Base-by-base conservation (phyloP, 2,113 vertebrate species). In the Psammodynastes pulverulentus region DNA sequence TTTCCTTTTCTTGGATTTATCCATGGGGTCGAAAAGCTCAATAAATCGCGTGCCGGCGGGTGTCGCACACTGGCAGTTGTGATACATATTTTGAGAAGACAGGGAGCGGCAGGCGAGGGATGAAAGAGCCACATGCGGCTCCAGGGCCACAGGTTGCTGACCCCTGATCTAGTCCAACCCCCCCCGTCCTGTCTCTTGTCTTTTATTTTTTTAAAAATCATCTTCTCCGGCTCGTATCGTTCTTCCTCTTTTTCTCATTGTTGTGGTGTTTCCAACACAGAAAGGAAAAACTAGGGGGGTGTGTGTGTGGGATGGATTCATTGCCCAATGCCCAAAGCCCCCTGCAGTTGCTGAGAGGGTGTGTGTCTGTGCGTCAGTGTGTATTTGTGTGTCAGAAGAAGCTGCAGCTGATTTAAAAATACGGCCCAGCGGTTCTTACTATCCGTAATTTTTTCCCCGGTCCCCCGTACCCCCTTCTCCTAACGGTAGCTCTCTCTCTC, bases 301-400 rank as follows among this genome's bases (percentile, higher is more conserved):
- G n/a, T n/a, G n/a, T 93, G 89, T 23, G 84, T 51, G 90, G 88
- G 94, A 93, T 92, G 86, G 29, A 34, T 94, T 92, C 87, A 87
- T 67, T 88, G 90, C 93, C 92, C 34, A 79, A 6, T 0, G 2
- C 17, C 34, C 67, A 79, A n/a, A 67, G 67, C 67, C 34, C 5
- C 67, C 67, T 19, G 67, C n/a, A 7, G 67, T 79, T 39, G 19
- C 67, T 79, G 39, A 79, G 29, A n/a, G 58, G 4, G 9, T 12
- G 26, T 29, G 26, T 62, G 56, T 58, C 8, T 58, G 8, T 56
- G 13, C 46, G n/a, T n/a, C n/a, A n/a, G n/a, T 12, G 19, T 9
- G 5, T 1, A 23, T 88, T 3, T 0, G 24, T 8, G 26, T 10
- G 39, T 46, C 54, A 93, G 34, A 26, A 15, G 8, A 56, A 56